These are phyloP conservation scores for Anoncus sp. DNA, from an alignment of 2,888 invertebrate species.

Conservation along the genomic window DNA sequence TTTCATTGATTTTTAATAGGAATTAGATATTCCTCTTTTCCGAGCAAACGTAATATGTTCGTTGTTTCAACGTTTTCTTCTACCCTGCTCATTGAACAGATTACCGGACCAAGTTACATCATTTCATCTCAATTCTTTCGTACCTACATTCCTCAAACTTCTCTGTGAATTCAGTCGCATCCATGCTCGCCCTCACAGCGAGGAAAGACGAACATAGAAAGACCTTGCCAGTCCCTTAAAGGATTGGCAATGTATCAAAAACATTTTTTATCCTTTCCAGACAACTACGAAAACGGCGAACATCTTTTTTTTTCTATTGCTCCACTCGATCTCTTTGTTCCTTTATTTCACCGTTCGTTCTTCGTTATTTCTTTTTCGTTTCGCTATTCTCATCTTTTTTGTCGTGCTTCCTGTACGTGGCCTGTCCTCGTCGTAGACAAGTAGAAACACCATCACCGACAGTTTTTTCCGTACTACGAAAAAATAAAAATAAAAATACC, in stretches of 20 bases:
- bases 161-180: neutral
- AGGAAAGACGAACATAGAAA: conserved; percentile 22
- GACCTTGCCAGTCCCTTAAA: conserved; percentile 31
- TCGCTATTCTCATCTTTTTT: conserved; percentile 25
- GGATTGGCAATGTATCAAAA: conserved; percentile 74
- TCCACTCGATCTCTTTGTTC: conserved; percentile 29
- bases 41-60: too few species aligned
- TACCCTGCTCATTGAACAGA: neutral
- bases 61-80: neutral
- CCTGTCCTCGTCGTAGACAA: conserved; percentile 5
- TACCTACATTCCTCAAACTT: neutral
- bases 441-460: conserved; percentile 33
- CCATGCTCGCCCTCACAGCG: neutral
- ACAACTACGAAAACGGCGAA: conserved; percentile 38
- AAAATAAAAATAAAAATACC: conserved; percentile 23
- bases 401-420: neutral
- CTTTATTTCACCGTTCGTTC: conserved; percentile 38
- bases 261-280: conserved; percentile 49
- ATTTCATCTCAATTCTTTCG: conserved; percentile 24
- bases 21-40: too few species aligned
- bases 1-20: too few species aligned
- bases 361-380: conserved; percentile 42
- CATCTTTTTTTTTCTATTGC: conserved; percentile 35
- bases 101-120: conserved; percentile 36
- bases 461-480: conserved; percentile 2